Conservation (phyloP, 2,888 invertebrate species). For the Chorisops tibialis region DNA sequence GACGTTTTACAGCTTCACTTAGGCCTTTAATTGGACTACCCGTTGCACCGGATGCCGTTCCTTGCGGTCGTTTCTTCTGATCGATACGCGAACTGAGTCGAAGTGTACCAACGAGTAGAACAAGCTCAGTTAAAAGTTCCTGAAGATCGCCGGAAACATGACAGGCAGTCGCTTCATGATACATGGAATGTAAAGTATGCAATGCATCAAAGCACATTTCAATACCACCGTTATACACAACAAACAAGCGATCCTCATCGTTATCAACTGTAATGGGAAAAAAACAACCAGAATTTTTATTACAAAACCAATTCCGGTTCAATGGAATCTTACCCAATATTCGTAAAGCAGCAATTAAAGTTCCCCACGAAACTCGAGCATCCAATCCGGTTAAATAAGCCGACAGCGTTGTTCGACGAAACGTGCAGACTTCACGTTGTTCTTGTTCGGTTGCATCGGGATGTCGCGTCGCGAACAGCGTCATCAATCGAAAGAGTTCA, state of each 20-base stretch:
- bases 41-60: slow-evolving; percentile 33
- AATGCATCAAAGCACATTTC: slow-evolving; percentile 69
- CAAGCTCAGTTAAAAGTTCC: slow-evolving; percentile 75
- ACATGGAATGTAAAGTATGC: slow-evolving; percentile 87
- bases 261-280: slow-evolving; percentile 66
- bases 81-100: slow-evolving; percentile 57
- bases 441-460: slow-evolving; percentile 74
- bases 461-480: slow-evolving; percentile 80
- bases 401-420: slow-evolving; percentile 78
- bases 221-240: slow-evolving; percentile 87
- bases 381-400: slow-evolving; percentile 87
- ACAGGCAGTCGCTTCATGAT: slow-evolving; percentile 89
- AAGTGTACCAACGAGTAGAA: slow-evolving; percentile 68
- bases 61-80: slow-evolving; percentile 46
- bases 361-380: slow-evolving; percentile 89
- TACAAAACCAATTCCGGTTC: background rate
- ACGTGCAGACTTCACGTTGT: slow-evolving; percentile 77
- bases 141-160: slow-evolving; percentile 80
- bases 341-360: slow-evolving; percentile 85
- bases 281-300: background rate
- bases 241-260: slow-evolving; percentile 82
- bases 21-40: slow-evolving; percentile 69
- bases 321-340: slow-evolving; percentile 57
- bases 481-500: slow-evolving; percentile 86
- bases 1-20: slow-evolving; percentile 80